Percentiles rank a stretch among this genome's conserved stretches.
Conservation (phyloP, 2,888 invertebrate genomes). For the Tetranychus truncatus region DNA sequence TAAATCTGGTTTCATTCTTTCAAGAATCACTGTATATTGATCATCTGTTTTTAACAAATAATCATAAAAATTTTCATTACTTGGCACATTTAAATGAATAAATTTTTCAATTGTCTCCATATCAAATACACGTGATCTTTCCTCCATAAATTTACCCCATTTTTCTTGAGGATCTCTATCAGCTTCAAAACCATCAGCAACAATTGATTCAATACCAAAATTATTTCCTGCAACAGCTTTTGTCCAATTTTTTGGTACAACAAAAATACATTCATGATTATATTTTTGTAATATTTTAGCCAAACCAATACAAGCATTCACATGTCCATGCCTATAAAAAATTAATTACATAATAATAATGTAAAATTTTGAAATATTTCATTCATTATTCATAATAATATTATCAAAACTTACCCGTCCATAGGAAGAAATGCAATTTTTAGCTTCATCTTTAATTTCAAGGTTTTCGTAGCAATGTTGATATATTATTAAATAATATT, state of each 20-base stretch:
- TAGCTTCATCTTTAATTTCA: not conserved
- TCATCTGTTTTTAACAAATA: not conserved
- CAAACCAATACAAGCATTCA: constrained; percentile 2
- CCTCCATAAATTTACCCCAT: not conserved
- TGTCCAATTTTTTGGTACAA: constrained; percentile 1
- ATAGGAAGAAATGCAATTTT: not conserved
- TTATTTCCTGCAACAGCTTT: not conserved
- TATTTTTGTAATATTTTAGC: not conserved
- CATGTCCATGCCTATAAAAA: not conserved
- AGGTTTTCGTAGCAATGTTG: no score
- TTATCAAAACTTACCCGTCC: not conserved
- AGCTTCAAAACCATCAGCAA: not conserved
- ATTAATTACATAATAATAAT: not conserved
- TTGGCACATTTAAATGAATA: not conserved
- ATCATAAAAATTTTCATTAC: not conserved
- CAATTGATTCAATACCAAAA: not conserved
- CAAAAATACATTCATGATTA: constrained; percentile 4
- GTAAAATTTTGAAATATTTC: no score
- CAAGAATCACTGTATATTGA: not conserved
- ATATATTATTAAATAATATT: no score
- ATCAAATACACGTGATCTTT: not conserved
- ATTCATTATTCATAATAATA: no score
- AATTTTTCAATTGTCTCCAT: not conserved
- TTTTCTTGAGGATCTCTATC: not conserved
- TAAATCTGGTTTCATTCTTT: not conserved